phyloP scores from a whole-genome alignment of 1,140 invertebrate species.

The Lordiphosa collinella region DNA sequence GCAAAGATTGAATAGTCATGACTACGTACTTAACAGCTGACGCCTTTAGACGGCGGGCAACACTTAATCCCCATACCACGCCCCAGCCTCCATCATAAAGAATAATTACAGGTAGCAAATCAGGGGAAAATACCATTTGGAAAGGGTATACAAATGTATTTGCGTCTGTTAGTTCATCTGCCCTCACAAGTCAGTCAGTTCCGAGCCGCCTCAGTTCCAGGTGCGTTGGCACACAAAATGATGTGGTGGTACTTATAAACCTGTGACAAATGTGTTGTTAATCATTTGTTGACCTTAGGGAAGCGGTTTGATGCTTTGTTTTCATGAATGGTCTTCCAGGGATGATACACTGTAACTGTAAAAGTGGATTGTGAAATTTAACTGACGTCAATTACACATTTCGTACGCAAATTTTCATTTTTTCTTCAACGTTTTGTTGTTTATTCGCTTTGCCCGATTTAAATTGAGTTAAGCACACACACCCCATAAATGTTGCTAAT shows the following conservation, averaged over 20 bases:
- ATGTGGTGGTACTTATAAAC: conserved; percentile 8
- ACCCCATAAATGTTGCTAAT: conserved; percentile 3
- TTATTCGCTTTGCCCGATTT: conserved; percentile 3
- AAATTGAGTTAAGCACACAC: not conserved
- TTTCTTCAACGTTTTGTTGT: not conserved
- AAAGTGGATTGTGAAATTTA: conserved; percentile 2
- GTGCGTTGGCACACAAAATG: conserved; percentile 51
- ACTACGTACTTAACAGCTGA: no score
- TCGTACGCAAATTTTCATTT: not conserved
- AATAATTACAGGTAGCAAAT: no score
- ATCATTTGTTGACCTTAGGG: conserved; percentile 4
- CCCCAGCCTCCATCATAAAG: no score
- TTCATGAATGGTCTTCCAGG: conserved; percentile 2
- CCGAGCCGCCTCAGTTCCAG: conserved; percentile 30
- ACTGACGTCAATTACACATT: not conserved
- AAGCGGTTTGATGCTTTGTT: not conserved
- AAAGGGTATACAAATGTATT: no score
- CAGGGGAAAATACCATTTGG: no score
- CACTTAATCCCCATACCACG: no score
- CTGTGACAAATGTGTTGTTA: conserved; percentile 33
- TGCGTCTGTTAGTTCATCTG: no score
- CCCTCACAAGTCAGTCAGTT: conserved; percentile 2
- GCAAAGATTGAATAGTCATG: no score
- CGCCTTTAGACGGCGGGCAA: no score
- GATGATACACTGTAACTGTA: conserved; percentile 1